These are phyloP conservation scores for Biston betularia DNA, from an alignment of 2,888 invertebrate genomes.

Conservation along the genomic window DNA sequence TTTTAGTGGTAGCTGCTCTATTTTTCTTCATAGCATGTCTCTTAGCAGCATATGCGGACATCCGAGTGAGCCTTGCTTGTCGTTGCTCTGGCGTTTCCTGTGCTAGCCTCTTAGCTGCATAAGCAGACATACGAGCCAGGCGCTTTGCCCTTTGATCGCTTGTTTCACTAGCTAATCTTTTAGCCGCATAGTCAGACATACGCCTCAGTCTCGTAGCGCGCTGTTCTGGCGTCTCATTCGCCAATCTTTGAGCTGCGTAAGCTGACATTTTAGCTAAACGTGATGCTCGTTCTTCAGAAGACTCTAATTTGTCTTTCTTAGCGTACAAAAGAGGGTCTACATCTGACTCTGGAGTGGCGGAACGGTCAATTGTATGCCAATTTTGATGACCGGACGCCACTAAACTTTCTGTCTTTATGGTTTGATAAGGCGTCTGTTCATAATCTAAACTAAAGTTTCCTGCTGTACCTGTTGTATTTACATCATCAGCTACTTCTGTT, in stretches of 20 bases:
- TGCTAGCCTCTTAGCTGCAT: conserved; percentile 76
- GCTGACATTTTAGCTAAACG: conserved; percentile 79
- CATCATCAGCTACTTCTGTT: conserved; percentile 56
- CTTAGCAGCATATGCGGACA: conserved; percentile 79
- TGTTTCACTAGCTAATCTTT: conserved; percentile 70
- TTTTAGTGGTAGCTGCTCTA: conserved; percentile 24
- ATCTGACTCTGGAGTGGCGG: conserved; percentile 11
- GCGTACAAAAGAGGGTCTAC: conserved; percentile 9
- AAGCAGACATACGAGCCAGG: conserved; percentile 78
- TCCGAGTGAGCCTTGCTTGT: conserved; percentile 66
- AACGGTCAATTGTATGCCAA: conserved; percentile 14
- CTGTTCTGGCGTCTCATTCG: conserved; percentile 76
- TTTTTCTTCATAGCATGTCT: conserved; percentile 71
- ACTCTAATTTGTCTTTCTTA: conserved; percentile 56
- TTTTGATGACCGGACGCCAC: neutral
- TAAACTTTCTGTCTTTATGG: conserved; percentile 58
- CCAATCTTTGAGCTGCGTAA: conserved; percentile 77
- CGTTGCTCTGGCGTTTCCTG: conserved; percentile 76
- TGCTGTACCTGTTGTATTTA: conserved; percentile 49
- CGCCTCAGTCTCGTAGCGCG: conserved; percentile 70
- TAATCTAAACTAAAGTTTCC: conserved; percentile 56
- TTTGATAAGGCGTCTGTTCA: conserved; percentile 43
- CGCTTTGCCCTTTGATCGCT: conserved; percentile 73
- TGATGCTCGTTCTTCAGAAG: conserved; percentile 66
- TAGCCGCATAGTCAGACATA: conserved; percentile 81